Conservation (phyloP, 2,113 vertebrate species). For the Bungarus multicinctus region DNA sequence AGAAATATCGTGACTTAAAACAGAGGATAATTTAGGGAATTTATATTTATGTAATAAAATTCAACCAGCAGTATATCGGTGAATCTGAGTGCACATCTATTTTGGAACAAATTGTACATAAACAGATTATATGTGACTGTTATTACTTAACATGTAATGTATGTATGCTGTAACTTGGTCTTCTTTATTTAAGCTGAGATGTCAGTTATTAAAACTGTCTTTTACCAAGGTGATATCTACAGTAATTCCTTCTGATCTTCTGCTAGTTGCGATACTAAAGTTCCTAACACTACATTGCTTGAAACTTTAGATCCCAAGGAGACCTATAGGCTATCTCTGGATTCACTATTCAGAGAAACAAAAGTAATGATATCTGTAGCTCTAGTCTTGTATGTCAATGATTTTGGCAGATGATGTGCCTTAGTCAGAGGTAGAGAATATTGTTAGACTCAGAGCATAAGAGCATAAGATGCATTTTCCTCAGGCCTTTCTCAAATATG, state of each 20-base stretch:
- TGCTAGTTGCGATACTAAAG: neutral
- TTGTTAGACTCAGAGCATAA: neutral
- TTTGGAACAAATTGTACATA: neutral
- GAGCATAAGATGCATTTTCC: neutral
- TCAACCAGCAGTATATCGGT: neutral
- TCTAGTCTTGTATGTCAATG: neutral
- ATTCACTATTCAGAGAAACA: neutral
- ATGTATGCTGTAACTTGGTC: neutral
- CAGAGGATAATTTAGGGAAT: neutral
- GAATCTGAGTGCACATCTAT: neutral
- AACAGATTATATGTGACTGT: neutral
- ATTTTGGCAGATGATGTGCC: neutral
- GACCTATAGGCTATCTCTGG: neutral
- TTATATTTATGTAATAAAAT: neutral
- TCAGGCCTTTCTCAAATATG: neutral
- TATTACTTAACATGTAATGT: neutral
- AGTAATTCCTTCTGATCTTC: neutral
- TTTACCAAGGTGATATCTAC: neutral
- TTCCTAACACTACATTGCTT: neutral
- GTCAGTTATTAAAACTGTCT: neutral
- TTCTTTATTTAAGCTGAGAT: neutral
- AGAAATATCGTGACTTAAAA: neutral
- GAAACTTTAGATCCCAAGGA: neutral
- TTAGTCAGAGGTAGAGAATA: neutral
- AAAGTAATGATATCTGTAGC: neutral